These are phyloP conservation scores for Brachionus plicatilis DNA, from an alignment of 1,140 invertebrate genomes.

Conservation along the genomic window DNA sequence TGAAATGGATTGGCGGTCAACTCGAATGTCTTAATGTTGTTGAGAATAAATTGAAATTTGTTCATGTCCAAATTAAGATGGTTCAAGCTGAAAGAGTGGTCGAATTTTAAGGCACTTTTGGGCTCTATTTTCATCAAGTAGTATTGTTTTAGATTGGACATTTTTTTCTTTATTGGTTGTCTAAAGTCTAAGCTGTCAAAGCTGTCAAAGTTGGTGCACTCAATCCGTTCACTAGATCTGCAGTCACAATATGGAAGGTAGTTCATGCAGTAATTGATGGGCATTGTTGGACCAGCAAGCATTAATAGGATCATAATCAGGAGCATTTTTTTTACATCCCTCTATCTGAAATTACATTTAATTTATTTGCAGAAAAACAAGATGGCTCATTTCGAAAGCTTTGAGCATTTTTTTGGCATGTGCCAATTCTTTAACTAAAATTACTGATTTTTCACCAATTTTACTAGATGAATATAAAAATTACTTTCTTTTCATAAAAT, in stretches of 20 bases:
- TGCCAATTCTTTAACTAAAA: no score
- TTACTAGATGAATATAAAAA: no score
- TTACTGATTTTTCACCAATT: no score
- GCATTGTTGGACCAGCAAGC: not conserved
- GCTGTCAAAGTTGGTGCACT: conserved; percentile 4
- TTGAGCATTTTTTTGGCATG: no score
- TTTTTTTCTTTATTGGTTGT: not conserved
- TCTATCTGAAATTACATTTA: not conserved
- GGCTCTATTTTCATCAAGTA: not conserved
- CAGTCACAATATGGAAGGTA: not conserved
- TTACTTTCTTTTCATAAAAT: no score
- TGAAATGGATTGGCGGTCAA: not conserved
- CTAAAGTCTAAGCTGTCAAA: not conserved
- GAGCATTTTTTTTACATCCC: not conserved
- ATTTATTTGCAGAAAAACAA: no score
- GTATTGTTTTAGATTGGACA: conserved; percentile 21
- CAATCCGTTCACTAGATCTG: not conserved
- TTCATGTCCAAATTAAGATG: not conserved
- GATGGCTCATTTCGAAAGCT: no score
- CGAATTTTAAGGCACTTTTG: not conserved
- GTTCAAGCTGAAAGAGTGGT: not conserved
- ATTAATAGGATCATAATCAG: not conserved
- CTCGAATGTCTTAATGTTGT: not conserved
- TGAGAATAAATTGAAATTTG: not conserved
- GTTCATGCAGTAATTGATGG: conserved; percentile 4